Percentiles rank a stretch among this genome's conserved stretches.
Evolutionary conservation across 2,797 vertebrate genomes (phyloP).

Genomic region (Adelosebastes latens): DNA sequence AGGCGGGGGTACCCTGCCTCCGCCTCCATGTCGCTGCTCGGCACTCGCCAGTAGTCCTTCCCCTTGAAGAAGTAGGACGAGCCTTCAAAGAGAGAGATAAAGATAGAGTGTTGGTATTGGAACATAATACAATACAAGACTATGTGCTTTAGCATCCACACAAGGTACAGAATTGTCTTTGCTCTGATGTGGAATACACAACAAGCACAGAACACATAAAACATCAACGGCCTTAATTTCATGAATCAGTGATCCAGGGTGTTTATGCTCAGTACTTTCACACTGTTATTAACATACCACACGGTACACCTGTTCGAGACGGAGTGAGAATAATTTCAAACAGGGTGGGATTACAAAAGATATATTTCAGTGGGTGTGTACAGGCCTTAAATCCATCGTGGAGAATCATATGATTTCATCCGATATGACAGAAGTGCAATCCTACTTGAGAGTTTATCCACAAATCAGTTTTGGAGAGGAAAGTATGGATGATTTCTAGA

Average conservation of each 20-base stretch:
- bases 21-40: conserved; percentile 87
- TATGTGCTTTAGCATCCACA: conserved; percentile 6
- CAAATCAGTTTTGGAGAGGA: background rate
- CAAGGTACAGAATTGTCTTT: background rate
- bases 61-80: conserved; percentile 96
- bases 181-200: conserved; percentile 3
- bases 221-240: conserved; percentile 37
- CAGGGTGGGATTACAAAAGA: background rate
- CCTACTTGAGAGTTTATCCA: background rate
- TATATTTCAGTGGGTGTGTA: background rate
- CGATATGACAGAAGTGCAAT: background rate
- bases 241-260: conserved; percentile 37
- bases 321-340: conserved; percentile 2
- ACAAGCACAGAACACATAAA: conserved; percentile 13
- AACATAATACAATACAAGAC: background rate
- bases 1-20: conserved; percentile 88
- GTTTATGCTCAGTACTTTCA: conserved; percentile 28
- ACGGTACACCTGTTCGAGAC: conserved; percentile 6
- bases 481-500: background rate
- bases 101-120: background rate
- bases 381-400: background rate
- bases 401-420: background rate
- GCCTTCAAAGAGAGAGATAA: conserved; percentile 15
- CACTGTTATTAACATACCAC: conserved; percentile 18
- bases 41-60: conserved; percentile 94